Evolutionary conservation across 2,888 invertebrate species (phyloP), one percentile per base, ranked within the genome.

Genomic region (Tenthredo mesomela): DNA sequence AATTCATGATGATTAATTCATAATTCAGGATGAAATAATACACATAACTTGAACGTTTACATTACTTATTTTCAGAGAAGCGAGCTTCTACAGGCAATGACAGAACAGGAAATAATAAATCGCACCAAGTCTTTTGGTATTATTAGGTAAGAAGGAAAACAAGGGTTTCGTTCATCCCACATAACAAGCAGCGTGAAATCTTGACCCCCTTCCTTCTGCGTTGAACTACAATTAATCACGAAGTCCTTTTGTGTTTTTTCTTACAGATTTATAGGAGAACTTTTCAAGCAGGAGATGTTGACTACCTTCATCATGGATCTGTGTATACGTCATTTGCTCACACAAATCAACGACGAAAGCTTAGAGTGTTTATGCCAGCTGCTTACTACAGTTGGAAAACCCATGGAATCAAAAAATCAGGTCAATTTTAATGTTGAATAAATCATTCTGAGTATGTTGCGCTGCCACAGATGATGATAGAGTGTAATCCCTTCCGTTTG

Each of bases 351-450:
- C 89, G 98, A 99, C 92, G 99, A 99, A 92, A 97, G 97, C 91
- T 94, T 98, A 0, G 99, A 99, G 93, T 98, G 98, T 92, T 94
- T 99, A 6, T 99, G 99, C 93, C 97, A 98, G 93, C 94, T 99
- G 85, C 94, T 99, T 40, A 97, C 97, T 3, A 99, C 98, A 0
- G 96, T 99, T 88, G 99, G 99, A 12, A 96, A 97, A 91, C 97
- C 97, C 91, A 94, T 98, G 78, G 97, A 97, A 90, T 87, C 88
- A 84, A 94, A 94, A 86, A 94, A 94, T 86, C 25, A 77, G 15
- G 90, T 90, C 86, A 87, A 84, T 85, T 78, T 25, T 25, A n/a
- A n/a, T n/a, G n/a, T 54, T 7, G 0, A 54, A 54, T 43, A 21
- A n/a, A 2, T 83, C 25, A 6, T 43, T 61, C 25, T 21, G 3